phyloP scores from a whole-genome alignment of 1,140 invertebrate species.

The Limonius californicus region DNA sequence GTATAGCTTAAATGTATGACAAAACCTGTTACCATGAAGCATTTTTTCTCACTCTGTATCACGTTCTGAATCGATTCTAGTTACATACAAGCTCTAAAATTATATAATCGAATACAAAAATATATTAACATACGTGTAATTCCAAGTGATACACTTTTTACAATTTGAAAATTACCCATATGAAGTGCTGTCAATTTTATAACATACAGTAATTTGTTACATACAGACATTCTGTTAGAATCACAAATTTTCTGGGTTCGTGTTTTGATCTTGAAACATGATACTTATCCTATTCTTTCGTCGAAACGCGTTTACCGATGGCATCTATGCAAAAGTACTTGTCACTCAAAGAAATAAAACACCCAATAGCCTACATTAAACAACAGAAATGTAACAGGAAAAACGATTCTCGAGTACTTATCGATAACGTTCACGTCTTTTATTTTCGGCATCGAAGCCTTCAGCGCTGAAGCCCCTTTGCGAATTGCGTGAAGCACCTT shows the following conservation, averaged over 20 bases:
- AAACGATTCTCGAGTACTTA: slow-evolving; percentile 90
- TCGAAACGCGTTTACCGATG: not conserved
- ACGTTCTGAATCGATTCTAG: too few species aligned
- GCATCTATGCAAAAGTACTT: slow-evolving; percentile 8
- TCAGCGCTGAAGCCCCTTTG: slow-evolving; percentile 72
- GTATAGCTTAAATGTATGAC: too few species aligned
- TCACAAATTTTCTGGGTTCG: too few species aligned
- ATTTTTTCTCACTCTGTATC: too few species aligned
- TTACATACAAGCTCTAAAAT: too few species aligned
- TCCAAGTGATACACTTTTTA: not conserved
- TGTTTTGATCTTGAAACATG: too few species aligned
- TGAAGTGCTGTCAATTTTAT: too few species aligned
- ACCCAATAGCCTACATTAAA: slow-evolving; percentile 95
- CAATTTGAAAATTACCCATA: not conserved
- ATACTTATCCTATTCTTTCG: too few species aligned
- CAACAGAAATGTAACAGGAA: slow-evolving; percentile 89
- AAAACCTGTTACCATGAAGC: too few species aligned
- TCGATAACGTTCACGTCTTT: slow-evolving; percentile 97
- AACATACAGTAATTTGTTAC: too few species aligned
- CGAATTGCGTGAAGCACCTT: slow-evolving; percentile 74
- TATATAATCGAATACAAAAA: too few species aligned
- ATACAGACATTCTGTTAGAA: too few species aligned
- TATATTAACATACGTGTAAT: not conserved
- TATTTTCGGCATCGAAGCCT: slow-evolving; percentile 85
- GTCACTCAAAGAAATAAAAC: slow-evolving; percentile 79